Evolutionary conservation across 2,113 vertebrate genomes (phyloP), one percentile per base, ranked within the genome.

Genomic region (Gallinago undulata): DNA sequence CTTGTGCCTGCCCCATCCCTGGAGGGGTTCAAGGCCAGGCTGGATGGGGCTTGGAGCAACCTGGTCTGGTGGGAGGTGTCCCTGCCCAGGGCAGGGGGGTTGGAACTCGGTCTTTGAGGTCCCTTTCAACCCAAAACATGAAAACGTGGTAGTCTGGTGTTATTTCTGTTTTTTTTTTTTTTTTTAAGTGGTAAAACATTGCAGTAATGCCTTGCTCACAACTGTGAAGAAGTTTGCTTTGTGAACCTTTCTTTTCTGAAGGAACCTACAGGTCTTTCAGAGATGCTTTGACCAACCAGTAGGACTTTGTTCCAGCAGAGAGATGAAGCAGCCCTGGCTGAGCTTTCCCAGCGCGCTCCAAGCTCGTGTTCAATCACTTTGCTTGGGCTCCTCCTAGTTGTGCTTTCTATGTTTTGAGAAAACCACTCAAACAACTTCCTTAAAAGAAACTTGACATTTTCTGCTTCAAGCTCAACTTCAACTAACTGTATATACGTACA

Each of bases 211-310:
- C 43, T 75, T 67, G 15, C 69, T 87, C 41, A 24, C 48, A 94
- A 18, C 35, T 37, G 35, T 55, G 30, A 87, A 53, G 59, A 57
- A 75, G 24, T 84, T 93, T 64, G 16, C 35, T 91, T 96, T 27
- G 4, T 33, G 57, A 93, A 37, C 35, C 39, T 87, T 79, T 37
- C 19, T 87, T 87, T 39, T 39, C 39, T 39, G 39, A 39, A 39
- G 11, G 39, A 39, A 39, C 39, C 39, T 39, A 39, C 43, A 69
- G 56, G 19, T 50, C 47, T 89, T 70, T 56, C 43, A 68, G 84
- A 94, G 74, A 84, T 91, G 19, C 57, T 91, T 72, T 89, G 87
- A 87, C 77, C 80, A 92, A 90, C 33, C 68, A 16, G 43, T 66
- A 63, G 76, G 33, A 67, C 73, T 90, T 93, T 22, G 24, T 83